phyloP scores from a whole-genome alignment of 2,797 vertebrate species.

The Sphaeramia orbicularis region DNA sequence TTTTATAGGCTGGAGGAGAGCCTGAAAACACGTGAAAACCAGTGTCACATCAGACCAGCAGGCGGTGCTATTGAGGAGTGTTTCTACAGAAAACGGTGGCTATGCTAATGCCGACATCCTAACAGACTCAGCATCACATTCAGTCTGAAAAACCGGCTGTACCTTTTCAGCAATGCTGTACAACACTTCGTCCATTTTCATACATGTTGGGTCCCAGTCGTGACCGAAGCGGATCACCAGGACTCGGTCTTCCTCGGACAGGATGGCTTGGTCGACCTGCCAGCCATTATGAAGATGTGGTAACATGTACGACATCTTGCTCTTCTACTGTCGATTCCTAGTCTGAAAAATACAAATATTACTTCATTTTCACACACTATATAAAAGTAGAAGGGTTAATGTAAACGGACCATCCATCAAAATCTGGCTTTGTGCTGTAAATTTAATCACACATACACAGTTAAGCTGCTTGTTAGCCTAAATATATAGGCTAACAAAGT shows the following conservation, averaged over 20 bases:
- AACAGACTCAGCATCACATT: background rate
- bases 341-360: slow-evolving; percentile 11
- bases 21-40: background rate
- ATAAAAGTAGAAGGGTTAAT: rapidly evolving
- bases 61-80: background rate
- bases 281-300: slow-evolving; percentile 98
- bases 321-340: background rate
- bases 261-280: slow-evolving; percentile 99
- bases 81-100: background rate
- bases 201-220: slow-evolving; percentile 99
- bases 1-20: too few relatives aligned
- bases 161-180: slow-evolving; percentile 99
- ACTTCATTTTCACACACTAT: background rate
- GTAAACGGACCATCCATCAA: background rate
- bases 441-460: rapidly evolving
- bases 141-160: background rate
- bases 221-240: slow-evolving; percentile 98
- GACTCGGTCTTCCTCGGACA: slow-evolving; percentile 97
- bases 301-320: slow-evolving; percentile 97
- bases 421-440: background rate
- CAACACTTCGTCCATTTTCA: slow-evolving; percentile 99
- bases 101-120: background rate
- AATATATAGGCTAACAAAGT: background rate
- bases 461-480: slow-evolving; percentile 2
- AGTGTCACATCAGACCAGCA: background rate